Percentiles rank a stretch among this genome's conserved stretches.
Evolutionary conservation across 2,888 invertebrate species (phyloP).

Genomic region (Agrotis clavis): DNA sequence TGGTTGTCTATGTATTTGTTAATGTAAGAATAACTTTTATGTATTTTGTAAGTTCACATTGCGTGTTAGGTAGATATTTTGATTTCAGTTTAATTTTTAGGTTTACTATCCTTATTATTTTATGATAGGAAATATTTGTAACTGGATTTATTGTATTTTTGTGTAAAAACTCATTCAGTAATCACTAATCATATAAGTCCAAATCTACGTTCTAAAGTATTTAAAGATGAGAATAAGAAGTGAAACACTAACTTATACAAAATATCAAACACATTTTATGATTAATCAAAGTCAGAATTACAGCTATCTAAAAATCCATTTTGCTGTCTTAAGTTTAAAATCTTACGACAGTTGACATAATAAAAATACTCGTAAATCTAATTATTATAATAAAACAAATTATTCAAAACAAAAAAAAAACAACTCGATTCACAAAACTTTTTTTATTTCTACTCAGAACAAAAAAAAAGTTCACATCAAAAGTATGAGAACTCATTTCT

Average conservation of each 20-base stretch:
- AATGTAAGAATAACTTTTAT: slow-evolving; percentile 3
- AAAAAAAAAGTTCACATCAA: slow-evolving; percentile 50
- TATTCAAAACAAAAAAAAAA: slow-evolving; percentile 19
- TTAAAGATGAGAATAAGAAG: no score
- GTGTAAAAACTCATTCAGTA: neutral
- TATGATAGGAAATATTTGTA: neutral
- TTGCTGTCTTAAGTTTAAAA: no score
- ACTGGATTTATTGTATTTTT: neutral
- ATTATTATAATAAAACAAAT: slow-evolving; percentile 4
- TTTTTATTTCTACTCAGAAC: slow-evolving; percentile 24
- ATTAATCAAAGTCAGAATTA: neutral
- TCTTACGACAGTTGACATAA: no score
- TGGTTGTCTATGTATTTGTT: slow-evolving; percentile 43
- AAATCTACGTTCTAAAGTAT: neutral
- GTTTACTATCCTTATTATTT: neutral
- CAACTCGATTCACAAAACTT: slow-evolving; percentile 1
- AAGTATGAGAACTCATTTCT: slow-evolving; percentile 68
- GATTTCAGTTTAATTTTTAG: neutral
- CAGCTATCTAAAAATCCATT: no score
- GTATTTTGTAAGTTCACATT: neutral
- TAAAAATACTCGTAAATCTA: no score
- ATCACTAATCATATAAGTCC: no score
- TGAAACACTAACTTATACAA: neutral
- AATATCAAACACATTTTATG: neutral
- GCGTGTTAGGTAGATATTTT: neutral